Percentiles rank a stretch among this genome's conserved stretches.
Evolutionary conservation across 1,140 invertebrate species (phyloP).

Genomic region (Platyscapa corneri): DNA sequence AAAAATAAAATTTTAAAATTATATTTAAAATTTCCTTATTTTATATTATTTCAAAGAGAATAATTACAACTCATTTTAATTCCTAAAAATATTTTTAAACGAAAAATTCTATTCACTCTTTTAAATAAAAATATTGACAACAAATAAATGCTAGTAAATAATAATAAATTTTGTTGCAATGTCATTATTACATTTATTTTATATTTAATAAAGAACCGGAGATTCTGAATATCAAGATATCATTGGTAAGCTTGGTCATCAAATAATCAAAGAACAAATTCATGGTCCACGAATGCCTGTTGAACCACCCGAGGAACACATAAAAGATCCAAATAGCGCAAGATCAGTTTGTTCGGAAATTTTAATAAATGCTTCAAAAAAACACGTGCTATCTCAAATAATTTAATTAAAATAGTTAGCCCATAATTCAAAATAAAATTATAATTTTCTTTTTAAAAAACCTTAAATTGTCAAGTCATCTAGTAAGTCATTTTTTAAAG

Average conservation of each 20-base stretch:
- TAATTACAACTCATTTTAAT: too few species aligned
- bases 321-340: background rate
- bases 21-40: background rate
- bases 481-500: conserved; percentile 6
- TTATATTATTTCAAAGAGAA: too few species aligned
- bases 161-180: too few species aligned
- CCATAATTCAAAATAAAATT: background rate
- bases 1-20: background rate
- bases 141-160: too few species aligned
- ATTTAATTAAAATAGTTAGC: conserved; percentile 27
- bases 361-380: conserved; percentile 29
- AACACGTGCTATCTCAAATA: conserved; percentile 28
- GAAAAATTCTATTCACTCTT: too few species aligned
- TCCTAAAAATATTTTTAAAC: too few species aligned
- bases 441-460: conserved; percentile 8
- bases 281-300: conserved; percentile 25
- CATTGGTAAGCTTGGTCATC: conserved; percentile 55
- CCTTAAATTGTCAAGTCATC: conserved; percentile 4
- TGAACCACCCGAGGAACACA: conserved; percentile 4
- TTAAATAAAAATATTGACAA: too few species aligned
- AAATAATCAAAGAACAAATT: conserved; percentile 52
- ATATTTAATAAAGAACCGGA: conserved; percentile 57
- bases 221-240: conserved; percentile 57
- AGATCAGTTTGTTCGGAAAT: conserved; percentile 38
- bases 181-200: background rate